These are phyloP conservation scores for Riptortus pedestris DNA, from an alignment of 1,140 invertebrate genomes.

Conservation along the genomic window DNA sequence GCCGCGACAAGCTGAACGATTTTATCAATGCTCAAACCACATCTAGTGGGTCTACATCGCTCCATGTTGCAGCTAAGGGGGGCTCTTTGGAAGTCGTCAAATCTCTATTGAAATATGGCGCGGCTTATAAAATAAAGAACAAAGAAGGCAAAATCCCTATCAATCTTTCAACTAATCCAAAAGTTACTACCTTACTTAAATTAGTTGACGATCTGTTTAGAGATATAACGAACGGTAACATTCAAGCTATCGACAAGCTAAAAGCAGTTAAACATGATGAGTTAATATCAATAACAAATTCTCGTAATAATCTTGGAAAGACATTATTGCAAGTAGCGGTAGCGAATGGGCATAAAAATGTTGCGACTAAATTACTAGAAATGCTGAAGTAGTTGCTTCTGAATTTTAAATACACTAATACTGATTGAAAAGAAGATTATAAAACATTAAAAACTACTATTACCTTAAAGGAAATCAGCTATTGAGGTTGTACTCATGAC, in stretches of 20 bases:
- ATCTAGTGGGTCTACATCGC: background rate
- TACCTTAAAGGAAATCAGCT: too few species aligned
- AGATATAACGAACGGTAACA: background rate
- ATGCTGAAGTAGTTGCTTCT: too few species aligned
- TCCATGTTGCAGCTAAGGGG: background rate
- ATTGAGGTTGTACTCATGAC: too few species aligned
- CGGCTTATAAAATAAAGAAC: background rate
- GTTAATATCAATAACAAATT: background rate
- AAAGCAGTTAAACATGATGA: background rate
- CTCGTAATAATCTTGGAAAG: background rate
- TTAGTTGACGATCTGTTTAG: background rate
- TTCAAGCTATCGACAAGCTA: background rate
- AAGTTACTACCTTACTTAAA: background rate
- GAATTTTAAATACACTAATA: too few species aligned
- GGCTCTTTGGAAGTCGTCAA: background rate
- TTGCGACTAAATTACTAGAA: too few species aligned
- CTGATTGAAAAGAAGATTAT: too few species aligned
- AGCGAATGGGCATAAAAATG: background rate
- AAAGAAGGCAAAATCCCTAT: background rate
- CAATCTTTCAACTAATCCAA: background rate
- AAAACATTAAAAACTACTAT: too few species aligned
- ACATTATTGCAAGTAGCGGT: background rate
- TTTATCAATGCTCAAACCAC: background rate
- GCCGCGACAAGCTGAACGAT: background rate
- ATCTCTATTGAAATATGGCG: background rate